These are phyloP conservation scores for Cyclargus thomasi DNA, from an alignment of 1,140 invertebrate genomes.

Conservation along the genomic window DNA sequence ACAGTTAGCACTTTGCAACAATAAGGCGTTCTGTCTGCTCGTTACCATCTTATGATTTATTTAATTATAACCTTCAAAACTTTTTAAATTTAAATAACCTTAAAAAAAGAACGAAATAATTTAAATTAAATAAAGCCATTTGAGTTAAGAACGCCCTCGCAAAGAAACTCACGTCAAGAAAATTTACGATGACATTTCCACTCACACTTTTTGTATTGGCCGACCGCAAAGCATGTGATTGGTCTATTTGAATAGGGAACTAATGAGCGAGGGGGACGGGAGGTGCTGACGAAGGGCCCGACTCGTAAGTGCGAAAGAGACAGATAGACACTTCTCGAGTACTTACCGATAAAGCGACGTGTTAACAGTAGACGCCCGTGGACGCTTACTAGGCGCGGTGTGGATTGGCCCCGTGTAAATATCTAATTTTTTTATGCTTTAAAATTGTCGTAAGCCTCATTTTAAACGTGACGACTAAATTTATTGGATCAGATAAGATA, in stretches of 20 bases:
- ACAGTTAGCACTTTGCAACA: too few species aligned
- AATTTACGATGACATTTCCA: conserved; percentile 69
- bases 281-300: conserved; percentile 26
- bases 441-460: too few species aligned
- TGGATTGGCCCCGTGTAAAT: conserved; percentile 34
- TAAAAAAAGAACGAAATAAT: not conserved
- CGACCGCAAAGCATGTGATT: conserved; percentile 49
- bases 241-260: conserved; percentile 62
- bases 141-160: not conserved
- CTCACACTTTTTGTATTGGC: conserved; percentile 66
- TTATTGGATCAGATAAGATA: too few species aligned
- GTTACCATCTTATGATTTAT: too few species aligned
- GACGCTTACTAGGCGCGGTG: conserved; percentile 40
- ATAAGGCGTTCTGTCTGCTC: too few species aligned
- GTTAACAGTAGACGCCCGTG: conserved; percentile 54
- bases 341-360: conserved; percentile 61
- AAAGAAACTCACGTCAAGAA: conserved; percentile 34
- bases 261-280: conserved; percentile 55
- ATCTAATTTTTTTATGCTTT: not conserved
- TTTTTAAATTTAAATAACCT: not conserved
- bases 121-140: not conserved
- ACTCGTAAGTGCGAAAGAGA: conserved; percentile 43
- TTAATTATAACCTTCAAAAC: too few species aligned
- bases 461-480: too few species aligned
- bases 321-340: conserved; percentile 65